Evolutionary conservation across 2,797 vertebrate genomes (phyloP).

Genomic region (Macrochelys suwanniensis): DNA sequence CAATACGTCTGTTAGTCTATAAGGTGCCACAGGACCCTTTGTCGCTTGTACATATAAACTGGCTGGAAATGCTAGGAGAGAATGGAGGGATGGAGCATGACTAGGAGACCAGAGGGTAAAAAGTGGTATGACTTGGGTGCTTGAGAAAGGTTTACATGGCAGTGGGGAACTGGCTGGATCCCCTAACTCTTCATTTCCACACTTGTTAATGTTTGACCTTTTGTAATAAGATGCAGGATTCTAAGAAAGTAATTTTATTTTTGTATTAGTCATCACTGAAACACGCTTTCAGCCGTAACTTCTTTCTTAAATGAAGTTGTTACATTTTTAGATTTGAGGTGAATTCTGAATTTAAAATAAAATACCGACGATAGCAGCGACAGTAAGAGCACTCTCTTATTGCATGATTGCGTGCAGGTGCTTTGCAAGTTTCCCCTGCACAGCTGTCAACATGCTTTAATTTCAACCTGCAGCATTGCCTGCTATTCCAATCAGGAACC

Average conservation of each 20-base stretch:
- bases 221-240: not conserved
- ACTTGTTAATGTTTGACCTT: not conserved
- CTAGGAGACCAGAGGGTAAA: not conserved
- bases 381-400: not conserved
- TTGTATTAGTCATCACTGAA: not conserved
- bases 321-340: not conserved
- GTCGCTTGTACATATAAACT: not conserved
- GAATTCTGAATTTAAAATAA: not conserved
- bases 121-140: rapidly evolving
- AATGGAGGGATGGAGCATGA: not conserved
- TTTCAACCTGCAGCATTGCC: not conserved
- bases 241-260: not conserved
- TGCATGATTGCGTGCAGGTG: not conserved
- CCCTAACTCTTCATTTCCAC: not conserved
- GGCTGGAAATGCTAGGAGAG: not conserved
- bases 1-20: too few relatives aligned
- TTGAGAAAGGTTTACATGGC: not conserved
- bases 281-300: not conserved
- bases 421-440: not conserved
- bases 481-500: not conserved
- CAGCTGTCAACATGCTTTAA: not conserved
- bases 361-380: not conserved
- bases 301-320: not conserved
- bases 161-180: not conserved
- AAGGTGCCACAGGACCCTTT: too few relatives aligned